These are phyloP conservation scores for Astropecten irregularis DNA, from an alignment of 53 echinoderm and acorn worm species.

Conservation along the genomic window DNA sequence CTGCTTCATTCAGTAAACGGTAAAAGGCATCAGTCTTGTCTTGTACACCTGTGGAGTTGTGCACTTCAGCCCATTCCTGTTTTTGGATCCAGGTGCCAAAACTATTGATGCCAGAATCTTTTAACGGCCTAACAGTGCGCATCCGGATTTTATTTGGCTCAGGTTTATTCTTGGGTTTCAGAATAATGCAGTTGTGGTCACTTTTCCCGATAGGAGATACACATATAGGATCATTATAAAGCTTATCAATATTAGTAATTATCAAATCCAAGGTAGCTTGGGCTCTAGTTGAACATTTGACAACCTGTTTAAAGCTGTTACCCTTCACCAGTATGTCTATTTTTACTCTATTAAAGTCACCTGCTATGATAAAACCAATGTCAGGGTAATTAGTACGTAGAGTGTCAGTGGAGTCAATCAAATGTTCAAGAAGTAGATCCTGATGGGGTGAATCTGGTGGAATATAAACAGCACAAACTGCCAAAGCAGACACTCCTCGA, in stretches of 20 bases:
- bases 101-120: conserved; percentile 6
- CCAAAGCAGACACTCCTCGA: neutral
- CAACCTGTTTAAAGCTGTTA: too few species aligned
- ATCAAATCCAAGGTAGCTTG: conserved; percentile 53
- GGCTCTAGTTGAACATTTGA: conserved; percentile 43
- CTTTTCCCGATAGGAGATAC: too few species aligned
- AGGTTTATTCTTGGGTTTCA: neutral
- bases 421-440: conserved; percentile 21
- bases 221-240: too few species aligned
- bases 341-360: conserved; percentile 54
- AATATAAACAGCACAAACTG: conserved; percentile 35
- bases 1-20: conserved; percentile 38
- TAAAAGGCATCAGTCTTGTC: conserved; percentile 52
- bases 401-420: conserved; percentile 19
- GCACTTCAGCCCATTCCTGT: conserved; percentile 40
- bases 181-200: too few species aligned
- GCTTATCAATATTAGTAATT: conserved; percentile 17
- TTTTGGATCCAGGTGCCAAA: too few species aligned
- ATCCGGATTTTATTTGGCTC: neutral
- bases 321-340: too few species aligned
- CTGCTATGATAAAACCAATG: conserved; percentile 26
- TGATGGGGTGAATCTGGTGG: conserved; percentile 27
- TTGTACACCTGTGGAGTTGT: neutral
- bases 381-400: conserved; percentile 33
- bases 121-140: conserved; percentile 21